phyloP scores from a whole-genome alignment of 1,140 invertebrate species.

The Drosophila pandora region DNA sequence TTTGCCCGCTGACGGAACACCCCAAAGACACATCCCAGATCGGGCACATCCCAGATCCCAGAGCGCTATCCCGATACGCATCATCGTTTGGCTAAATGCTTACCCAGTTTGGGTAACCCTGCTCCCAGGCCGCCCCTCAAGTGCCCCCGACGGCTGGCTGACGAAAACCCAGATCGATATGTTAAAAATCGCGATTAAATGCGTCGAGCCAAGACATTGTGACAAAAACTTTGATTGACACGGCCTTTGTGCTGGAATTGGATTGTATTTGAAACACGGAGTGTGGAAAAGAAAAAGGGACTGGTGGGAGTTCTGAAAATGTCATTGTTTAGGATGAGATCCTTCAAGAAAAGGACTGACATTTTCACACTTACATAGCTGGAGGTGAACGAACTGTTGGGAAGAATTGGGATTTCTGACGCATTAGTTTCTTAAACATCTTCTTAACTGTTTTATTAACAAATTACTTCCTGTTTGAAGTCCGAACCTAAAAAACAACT shows the following conservation, averaged over 20 bases:
- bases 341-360: constrained; percentile 8
- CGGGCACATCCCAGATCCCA: constrained; percentile 41
- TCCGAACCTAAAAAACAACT: background rate
- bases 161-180: constrained; percentile 60
- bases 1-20: constrained; percentile 55
- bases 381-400: constrained; percentile 20
- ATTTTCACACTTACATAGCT: background rate
- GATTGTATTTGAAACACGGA: constrained; percentile 32
- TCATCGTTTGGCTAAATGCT: constrained; percentile 76
- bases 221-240: constrained; percentile 78
- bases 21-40: constrained; percentile 54
- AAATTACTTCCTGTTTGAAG: background rate
- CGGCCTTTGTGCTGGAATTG: constrained; percentile 59
- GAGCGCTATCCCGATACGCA: constrained; percentile 69
- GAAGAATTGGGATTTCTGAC: background rate
- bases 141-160: background rate
- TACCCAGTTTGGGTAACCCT: constrained; percentile 60
- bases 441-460: background rate
- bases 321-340: constrained; percentile 19
- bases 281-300: constrained; percentile 15
- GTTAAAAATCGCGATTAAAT: constrained; percentile 79
- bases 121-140: constrained; percentile 1
- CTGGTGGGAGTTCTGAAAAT: constrained; percentile 30
- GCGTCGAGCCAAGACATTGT: constrained; percentile 53
- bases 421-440: no score